These are phyloP conservation scores for Semotilus atromaculatus DNA, from an alignment of 2,797 vertebrate species.

Conservation along the genomic window DNA sequence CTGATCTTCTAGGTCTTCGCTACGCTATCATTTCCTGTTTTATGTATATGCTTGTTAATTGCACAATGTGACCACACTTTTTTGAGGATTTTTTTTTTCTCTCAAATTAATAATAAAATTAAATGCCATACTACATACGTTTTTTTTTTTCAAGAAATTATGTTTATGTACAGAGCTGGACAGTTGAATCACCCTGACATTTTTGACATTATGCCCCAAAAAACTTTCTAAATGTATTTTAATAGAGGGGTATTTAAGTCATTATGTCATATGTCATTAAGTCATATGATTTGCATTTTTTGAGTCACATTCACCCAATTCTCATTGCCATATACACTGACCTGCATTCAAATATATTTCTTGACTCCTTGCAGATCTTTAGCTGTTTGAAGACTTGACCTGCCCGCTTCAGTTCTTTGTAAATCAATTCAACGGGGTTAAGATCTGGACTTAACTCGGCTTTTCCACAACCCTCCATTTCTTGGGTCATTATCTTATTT, in stretches of 20 bases:
- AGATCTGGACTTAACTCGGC: not conserved
- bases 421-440: not conserved
- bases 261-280: no score
- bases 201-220: not conserved
- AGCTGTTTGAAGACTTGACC: not conserved
- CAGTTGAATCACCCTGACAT: not conserved
- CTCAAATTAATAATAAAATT: not conserved
- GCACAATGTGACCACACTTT: not conserved
- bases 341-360: not conserved
- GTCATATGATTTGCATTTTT: not conserved
- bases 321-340: not conserved
- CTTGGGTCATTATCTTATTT: conserved; percentile 18
- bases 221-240: not conserved
- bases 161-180: not conserved
- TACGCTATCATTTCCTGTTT: not conserved
- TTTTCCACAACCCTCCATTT: not conserved
- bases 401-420: not conserved
- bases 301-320: not conserved
- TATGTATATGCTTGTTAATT: not conserved
- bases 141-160: not conserved
- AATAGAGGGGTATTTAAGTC: not conserved
- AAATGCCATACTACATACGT: not conserved
- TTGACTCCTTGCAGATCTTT: not conserved
- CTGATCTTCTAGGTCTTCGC: not conserved
- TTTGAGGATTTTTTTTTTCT: not conserved